Percentiles rank a stretch among this genome's conserved stretches.
phyloP scores from a whole-genome alignment of 2,113 vertebrate species.

The Perognathus longimembris region DNA sequence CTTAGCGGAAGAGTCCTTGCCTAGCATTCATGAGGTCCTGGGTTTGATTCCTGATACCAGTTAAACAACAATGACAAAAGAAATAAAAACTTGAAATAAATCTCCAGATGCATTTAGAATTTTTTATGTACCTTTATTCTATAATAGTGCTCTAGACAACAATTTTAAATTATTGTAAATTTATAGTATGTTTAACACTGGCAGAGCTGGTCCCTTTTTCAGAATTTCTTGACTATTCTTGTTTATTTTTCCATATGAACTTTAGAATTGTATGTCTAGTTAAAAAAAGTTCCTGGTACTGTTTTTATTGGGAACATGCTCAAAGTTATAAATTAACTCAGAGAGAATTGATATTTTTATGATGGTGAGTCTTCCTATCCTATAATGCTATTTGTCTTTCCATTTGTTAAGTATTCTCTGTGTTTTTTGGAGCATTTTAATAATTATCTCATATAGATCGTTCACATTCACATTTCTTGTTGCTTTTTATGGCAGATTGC shows the following conservation, averaged over 20 bases:
- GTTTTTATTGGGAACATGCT: constrained; percentile 68
- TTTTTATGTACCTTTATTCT: background rate
- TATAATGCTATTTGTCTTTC: constrained; percentile 58
- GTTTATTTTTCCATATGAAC: constrained; percentile 72
- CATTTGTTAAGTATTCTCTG: constrained; percentile 6
- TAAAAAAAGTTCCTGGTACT: constrained; percentile 50
- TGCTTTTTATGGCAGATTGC: background rate
- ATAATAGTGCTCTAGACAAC: background rate
- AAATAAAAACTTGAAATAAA: background rate
- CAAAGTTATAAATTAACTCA: constrained; percentile 76
- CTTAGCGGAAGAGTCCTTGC: too few relatives aligned
- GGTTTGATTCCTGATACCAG: too few relatives aligned
- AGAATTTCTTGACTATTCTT: constrained; percentile 55
- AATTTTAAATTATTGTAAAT: background rate
- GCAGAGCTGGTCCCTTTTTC: background rate
- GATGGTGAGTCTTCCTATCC: constrained; percentile 44
- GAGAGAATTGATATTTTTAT: constrained; percentile 64
- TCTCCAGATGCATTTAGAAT: background rate
- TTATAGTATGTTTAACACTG: constrained; percentile 31
- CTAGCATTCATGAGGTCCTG: too few relatives aligned
- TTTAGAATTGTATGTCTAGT: constrained; percentile 64
- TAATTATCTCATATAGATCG: background rate
- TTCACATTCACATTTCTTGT: background rate
- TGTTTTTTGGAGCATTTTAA: constrained; percentile 13
- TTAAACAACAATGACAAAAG: too few relatives aligned